Conservation (phyloP, 2,113 vertebrate species). For the Loxodonta africana region DNA sequence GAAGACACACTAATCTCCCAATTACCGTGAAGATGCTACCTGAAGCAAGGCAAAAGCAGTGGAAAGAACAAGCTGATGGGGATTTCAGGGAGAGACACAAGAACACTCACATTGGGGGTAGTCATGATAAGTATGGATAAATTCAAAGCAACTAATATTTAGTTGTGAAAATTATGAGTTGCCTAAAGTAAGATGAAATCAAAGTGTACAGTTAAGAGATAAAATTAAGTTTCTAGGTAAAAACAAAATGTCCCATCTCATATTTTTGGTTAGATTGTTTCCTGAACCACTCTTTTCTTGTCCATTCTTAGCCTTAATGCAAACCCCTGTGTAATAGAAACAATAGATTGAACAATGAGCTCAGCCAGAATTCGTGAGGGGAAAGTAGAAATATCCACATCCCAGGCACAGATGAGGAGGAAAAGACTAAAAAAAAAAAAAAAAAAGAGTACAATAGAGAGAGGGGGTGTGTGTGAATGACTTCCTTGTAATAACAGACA, state of each 20-base stretch:
- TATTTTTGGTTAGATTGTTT: constrained; percentile 7
- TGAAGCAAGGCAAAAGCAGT: neutral
- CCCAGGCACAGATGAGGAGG: neutral
- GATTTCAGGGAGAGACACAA: neutral
- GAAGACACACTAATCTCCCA: neutral
- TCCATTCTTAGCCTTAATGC: neutral
- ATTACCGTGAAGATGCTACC: neutral
- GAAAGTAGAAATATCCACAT: neutral
- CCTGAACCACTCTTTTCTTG: neutral
- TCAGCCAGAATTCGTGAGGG: neutral
- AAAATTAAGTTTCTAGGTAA: neutral
- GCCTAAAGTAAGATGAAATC: neutral
- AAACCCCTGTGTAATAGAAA: neutral
- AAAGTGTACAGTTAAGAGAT: neutral
- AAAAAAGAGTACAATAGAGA: neutral
- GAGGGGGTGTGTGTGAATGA: neutral
- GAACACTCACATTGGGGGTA: neutral
- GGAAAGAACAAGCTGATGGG: neutral
- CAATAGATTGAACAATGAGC: neutral
- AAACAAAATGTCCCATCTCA: neutral
- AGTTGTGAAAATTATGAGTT: neutral
- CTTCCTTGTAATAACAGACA: neutral
- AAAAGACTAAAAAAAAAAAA: neutral
- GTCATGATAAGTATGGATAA: neutral
- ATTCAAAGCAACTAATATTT: neutral